Conservation (phyloP, 2,113 vertebrate species). For the Coregonus clupeaformis region DNA sequence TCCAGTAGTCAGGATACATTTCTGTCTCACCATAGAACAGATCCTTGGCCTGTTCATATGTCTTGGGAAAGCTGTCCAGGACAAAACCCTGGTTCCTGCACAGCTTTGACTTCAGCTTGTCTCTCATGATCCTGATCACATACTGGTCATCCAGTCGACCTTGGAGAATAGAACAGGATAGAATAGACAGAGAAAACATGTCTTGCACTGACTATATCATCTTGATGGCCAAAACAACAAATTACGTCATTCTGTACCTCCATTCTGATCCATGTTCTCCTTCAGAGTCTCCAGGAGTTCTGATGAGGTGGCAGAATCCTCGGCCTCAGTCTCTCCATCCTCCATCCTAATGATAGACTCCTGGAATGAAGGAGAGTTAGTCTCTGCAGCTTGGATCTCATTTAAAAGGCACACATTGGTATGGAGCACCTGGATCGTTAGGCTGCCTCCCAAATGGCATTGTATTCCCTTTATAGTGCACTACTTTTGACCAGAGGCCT, state of each 20-base stretch:
- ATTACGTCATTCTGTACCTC: slow-evolving; percentile 57
- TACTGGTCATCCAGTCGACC: slow-evolving; percentile 79
- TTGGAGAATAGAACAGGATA: slow-evolving; percentile 39
- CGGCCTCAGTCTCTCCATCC: slow-evolving; percentile 56
- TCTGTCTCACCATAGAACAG: slow-evolving; percentile 80
- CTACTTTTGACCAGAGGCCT: no score
- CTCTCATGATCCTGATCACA: slow-evolving; percentile 77
- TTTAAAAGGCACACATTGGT: neutral
- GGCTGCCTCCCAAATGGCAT: neutral
- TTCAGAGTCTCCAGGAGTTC: slow-evolving; percentile 75
- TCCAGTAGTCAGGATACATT: neutral
- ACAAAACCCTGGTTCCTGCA: slow-evolving; percentile 93
- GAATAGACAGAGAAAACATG: neutral
- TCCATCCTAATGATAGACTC: slow-evolving; percentile 39
- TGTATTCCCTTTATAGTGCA: neutral
- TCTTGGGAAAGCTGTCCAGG: slow-evolving; percentile 87
- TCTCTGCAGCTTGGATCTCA: neutral
- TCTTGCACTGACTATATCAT: neutral
- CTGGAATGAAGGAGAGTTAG: slow-evolving; percentile 41
- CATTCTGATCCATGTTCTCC: slow-evolving; percentile 78
- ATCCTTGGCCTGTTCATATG: slow-evolving; percentile 81
- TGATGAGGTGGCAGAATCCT: slow-evolving; percentile 62
- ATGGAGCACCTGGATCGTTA: neutral
- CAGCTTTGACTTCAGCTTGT: slow-evolving; percentile 84
- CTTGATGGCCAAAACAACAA: neutral